phyloP scores from a whole-genome alignment of 2,888 invertebrate species.

The Axea sp. region DNA sequence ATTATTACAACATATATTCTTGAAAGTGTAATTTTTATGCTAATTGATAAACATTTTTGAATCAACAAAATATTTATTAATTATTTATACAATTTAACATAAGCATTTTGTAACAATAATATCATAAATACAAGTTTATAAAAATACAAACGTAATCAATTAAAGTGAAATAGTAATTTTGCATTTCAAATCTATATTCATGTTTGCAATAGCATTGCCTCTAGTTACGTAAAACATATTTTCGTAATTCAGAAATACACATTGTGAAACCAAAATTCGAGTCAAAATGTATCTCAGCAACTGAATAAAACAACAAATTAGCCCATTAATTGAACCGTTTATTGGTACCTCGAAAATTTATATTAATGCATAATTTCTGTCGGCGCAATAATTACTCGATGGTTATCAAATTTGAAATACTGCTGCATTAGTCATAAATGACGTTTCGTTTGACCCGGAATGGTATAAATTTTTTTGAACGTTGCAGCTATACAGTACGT shows the following conservation, averaged over 20 bases:
- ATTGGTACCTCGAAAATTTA: conserved; percentile 5
- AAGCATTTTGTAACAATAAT: no score
- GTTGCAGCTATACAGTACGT: neutral
- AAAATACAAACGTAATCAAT: no score
- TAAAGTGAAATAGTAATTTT: no score
- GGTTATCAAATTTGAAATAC: conserved; percentile 53
- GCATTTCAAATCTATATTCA: no score
- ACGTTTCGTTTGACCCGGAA: conserved; percentile 32
- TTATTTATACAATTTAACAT: no score
- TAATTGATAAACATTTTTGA: no score
- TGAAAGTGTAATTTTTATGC: no score
- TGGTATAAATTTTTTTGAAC: conserved; percentile 38
- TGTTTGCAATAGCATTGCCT: no score
- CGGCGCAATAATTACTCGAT: conserved; percentile 23
- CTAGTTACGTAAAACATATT: conserved; percentile 6
- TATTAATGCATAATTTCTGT: conserved; percentile 26
- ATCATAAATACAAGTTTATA: no score
- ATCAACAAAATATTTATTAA: no score
- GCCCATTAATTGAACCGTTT: conserved; percentile 12
- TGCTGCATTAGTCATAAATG: conserved; percentile 39
- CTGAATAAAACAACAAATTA: conserved; percentile 41
- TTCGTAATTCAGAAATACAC: conserved; percentile 5
- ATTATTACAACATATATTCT: no score
- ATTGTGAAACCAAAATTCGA: conserved; percentile 2
- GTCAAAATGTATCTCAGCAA: conserved; percentile 11